Conservation (phyloP, 2,888 invertebrate genomes). For the Helleia helle region DNA sequence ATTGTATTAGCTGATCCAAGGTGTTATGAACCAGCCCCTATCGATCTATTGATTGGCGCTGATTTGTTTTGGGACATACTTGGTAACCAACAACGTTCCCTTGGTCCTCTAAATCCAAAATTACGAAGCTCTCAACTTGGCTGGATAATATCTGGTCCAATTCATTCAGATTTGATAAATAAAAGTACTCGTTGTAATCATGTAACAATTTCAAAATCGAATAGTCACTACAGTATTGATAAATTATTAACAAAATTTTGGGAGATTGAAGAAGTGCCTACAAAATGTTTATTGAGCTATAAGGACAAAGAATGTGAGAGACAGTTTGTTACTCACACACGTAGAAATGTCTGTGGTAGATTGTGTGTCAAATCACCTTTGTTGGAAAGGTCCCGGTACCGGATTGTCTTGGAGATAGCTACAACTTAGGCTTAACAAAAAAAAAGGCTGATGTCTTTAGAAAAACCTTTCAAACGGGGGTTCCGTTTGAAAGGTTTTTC, state of each 20-base stretch:
- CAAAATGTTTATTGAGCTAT: conserved; percentile 11
- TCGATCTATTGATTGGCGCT: conserved; percentile 18
- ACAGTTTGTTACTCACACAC: conserved; percentile 19
- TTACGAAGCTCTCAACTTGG: conserved; percentile 21
- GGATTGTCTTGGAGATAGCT: conserved; percentile 19
- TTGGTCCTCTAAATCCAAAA: conserved; percentile 20
- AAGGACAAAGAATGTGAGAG: conserved; percentile 20
- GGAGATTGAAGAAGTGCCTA: conserved; percentile 22
- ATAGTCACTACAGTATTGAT: conserved; percentile 14
- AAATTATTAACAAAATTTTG: conserved; percentile 11
- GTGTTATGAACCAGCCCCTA: conserved; percentile 14
- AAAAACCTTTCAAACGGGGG: no score
- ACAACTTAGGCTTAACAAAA: background rate
- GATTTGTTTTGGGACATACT: conserved; percentile 23
- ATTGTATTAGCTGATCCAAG: conserved; percentile 18
- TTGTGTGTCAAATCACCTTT: conserved; percentile 20
- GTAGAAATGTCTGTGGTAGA: conserved; percentile 14
- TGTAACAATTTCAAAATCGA: background rate
- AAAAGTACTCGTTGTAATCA: conserved; percentile 14
- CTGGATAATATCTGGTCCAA: conserved; percentile 25
- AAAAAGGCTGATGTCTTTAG: no score
- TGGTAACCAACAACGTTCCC: conserved; percentile 18
- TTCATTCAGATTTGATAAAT: conserved; percentile 9
- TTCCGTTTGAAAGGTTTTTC: no score
- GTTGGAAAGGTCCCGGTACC: conserved; percentile 8